phyloP scores from a whole-genome alignment of 2,797 vertebrate genomes.

The Myotis vivesi region DNA sequence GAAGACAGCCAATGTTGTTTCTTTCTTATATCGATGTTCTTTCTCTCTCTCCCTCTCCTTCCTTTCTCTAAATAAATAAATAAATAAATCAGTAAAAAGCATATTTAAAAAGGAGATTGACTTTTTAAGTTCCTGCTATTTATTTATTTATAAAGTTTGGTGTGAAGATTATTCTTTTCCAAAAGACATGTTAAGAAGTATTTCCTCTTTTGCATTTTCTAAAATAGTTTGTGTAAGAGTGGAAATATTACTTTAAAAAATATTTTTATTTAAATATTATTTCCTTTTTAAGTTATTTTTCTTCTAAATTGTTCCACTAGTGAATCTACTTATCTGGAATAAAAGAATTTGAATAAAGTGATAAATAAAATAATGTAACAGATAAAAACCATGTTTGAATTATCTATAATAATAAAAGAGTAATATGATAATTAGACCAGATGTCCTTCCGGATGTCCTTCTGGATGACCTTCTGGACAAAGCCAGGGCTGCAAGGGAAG shows the following conservation, averaged over 20 bases:
- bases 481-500: no score
- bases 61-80: not conserved
- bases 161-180: not conserved
- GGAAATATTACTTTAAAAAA: not conserved
- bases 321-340: not conserved
- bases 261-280: not conserved
- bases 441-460: no score
- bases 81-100: not conserved
- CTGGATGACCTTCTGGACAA: no score
- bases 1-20: not conserved
- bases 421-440: no score
- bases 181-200: not conserved
- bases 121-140: not conserved
- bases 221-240: not conserved
- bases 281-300: not conserved
- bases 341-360: not conserved
- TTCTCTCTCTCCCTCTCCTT: not conserved
- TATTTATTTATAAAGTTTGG: not conserved
- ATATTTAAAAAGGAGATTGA: not conserved
- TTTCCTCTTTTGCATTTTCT: not conserved
- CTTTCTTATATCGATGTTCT: not conserved
- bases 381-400: not conserved
- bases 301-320: not conserved
- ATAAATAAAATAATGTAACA: not conserved
- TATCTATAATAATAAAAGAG: no score